phyloP scores from a whole-genome alignment of 2,888 invertebrate species.

The Gastrophysa polygoni region DNA sequence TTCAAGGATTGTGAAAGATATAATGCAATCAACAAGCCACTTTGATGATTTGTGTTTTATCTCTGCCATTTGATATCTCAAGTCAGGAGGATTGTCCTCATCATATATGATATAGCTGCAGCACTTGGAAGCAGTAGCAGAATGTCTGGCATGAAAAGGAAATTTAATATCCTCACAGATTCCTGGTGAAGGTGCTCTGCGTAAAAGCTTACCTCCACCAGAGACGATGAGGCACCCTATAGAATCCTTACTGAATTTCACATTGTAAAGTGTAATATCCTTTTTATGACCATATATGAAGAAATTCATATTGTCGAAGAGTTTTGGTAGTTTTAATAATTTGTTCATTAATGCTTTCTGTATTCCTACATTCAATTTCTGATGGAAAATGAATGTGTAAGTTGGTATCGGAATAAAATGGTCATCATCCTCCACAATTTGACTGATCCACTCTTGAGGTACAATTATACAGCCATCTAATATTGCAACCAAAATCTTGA shows the following conservation, averaged over 20 bases:
- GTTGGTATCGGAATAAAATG: constrained; percentile 36
- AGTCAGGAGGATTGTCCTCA: constrained; percentile 39
- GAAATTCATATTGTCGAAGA: constrained; percentile 50
- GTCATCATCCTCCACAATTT: constrained; percentile 34
- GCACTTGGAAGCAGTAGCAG: constrained; percentile 33
- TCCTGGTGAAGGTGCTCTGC: constrained; percentile 44
- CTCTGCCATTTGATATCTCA: constrained; percentile 46
- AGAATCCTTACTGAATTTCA: constrained; percentile 41
- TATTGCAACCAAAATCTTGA: constrained; percentile 46
- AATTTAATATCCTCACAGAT: constrained; percentile 34
- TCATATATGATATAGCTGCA: constrained; percentile 49
- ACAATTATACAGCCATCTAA: constrained; percentile 46
- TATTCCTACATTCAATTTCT: constrained; percentile 38
- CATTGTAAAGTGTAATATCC: constrained; percentile 33
- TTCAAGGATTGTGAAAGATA: constrained; percentile 36
- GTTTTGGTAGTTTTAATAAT: constrained; percentile 45
- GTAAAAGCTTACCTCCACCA: constrained; percentile 46
- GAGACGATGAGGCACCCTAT: constrained; percentile 40
- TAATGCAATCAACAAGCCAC: constrained; percentile 50
- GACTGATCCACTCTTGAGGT: constrained; percentile 43
- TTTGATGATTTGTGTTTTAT: constrained; percentile 46
- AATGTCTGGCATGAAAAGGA: constrained; percentile 38
- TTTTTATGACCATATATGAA: constrained; percentile 40
- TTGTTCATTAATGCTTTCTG: constrained; percentile 43
- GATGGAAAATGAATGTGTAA: constrained; percentile 34